Base-by-base conservation (phyloP, 2,797 vertebrate species). In the Amniataba percoides region DNA sequence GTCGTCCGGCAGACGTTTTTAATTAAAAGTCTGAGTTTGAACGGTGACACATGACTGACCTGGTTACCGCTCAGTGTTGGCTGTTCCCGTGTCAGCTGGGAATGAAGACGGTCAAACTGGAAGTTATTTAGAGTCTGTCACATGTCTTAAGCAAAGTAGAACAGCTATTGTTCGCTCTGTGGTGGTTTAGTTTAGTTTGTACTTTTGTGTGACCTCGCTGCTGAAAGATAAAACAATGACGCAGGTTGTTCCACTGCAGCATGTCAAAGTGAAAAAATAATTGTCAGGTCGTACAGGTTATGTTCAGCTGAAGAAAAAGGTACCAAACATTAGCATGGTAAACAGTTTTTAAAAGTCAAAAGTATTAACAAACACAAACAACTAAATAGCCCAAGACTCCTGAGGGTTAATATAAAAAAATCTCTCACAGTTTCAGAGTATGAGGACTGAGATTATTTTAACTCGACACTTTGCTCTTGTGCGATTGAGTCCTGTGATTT, bases 11-110 rank as follows among this genome's bases (percentile, higher is more conserved):
- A 63, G 67, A 65, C 12, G 16, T 25, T 45, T 31, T 76, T 69
- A 39, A 80, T 74, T 67, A 63, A 62, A 63, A 48, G 51, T 77
- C 72, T 39, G 15, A 52, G 16, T 70, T n/a, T 67, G 51, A 52
- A 7, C 0, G 60, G 61, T 67, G 85, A 67, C 76, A 53, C 40
- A 63, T 51, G 73, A 16, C 72, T 49, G 78, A 70, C 78, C 81
- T 62, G 67, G 55, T 75, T 72, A 71, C 36, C 36, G 36, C 71
- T 62, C 56, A 1, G 0, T n/a, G 69, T 51, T 57, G 64, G 69
- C 77, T 70, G 70, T 13, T 51, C 19, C 25, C 49, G 5, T 3
- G 43, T 70, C 73, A 61, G 34, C 2, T 25, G 81, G 63, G 81
- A 76, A 1, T 5, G 19, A 2, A 27, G 72, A 43, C 62, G 0